phyloP scores from a whole-genome alignment of 1,140 invertebrate species.

The Harlomillsia oculata region DNA sequence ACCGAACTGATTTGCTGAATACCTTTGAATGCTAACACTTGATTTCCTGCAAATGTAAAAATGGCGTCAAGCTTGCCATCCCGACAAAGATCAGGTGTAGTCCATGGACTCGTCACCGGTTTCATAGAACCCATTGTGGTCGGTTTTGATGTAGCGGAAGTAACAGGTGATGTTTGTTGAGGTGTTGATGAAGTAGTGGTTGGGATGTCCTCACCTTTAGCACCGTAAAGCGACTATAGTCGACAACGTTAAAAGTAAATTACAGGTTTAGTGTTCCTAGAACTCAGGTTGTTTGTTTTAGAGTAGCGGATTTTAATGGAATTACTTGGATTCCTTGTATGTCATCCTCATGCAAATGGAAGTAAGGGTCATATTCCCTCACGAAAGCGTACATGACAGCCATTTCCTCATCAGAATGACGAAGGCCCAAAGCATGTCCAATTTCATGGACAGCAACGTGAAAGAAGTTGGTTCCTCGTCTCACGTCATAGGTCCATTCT shows the following conservation, averaged over 20 bases:
- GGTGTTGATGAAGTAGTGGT: background rate
- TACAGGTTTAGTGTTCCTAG: too few relatives aligned
- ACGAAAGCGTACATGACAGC: slow-evolving; percentile 22
- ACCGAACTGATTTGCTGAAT: too few relatives aligned
- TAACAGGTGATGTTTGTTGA: background rate
- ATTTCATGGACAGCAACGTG: slow-evolving; percentile 9
- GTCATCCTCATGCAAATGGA: slow-evolving; percentile 17
- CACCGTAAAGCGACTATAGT: too few relatives aligned
- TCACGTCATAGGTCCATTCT: background rate
- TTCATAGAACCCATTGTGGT: too few relatives aligned
- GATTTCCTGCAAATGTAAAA: slow-evolving; percentile 4
- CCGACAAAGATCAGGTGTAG: slow-evolving; percentile 8
- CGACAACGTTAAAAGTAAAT: too few relatives aligned
- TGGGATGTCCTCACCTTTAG: slow-evolving; percentile 2
- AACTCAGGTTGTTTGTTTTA: too few relatives aligned
- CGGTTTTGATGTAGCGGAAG: background rate
- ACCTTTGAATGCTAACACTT: slow-evolving; percentile 21
- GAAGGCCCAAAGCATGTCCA: slow-evolving; percentile 28
- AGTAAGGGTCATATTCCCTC: slow-evolving; percentile 12
- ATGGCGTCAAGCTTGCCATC: slow-evolving; percentile 9
- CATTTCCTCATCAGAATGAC: slow-evolving; percentile 17
- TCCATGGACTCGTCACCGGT: background rate
- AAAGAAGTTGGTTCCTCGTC: slow-evolving; percentile 3
- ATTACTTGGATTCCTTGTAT: slow-evolving; percentile 15
- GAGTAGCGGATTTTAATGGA: too few relatives aligned